Percentiles rank a stretch among this genome's conserved stretches.
Evolutionary conservation across 1,140 invertebrate species (phyloP).

Genomic region (Eumaeus atala): DNA sequence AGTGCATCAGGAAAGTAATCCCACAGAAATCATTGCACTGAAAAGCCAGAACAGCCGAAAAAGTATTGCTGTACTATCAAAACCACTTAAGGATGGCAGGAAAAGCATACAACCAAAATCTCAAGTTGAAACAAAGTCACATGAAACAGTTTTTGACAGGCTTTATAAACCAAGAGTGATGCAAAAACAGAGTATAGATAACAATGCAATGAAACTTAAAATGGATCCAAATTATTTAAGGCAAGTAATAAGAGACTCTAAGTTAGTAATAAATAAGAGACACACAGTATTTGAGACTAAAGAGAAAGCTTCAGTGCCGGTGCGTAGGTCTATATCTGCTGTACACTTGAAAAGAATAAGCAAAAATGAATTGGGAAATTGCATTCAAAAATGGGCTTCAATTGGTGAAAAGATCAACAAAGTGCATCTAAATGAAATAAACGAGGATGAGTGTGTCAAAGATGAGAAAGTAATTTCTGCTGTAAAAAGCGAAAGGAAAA

Average conservation of each 20-base stretch:
- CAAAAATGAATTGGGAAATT: constrained; percentile 51
- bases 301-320: constrained; percentile 25
- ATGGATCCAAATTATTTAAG: constrained; percentile 44
- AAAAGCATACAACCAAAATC: constrained; percentile 27
- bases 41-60: constrained; percentile 24
- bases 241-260: constrained; percentile 39
- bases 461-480: constrained; percentile 50
- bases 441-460: constrained; percentile 49
- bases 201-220: constrained; percentile 40
- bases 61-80: constrained; percentile 16
- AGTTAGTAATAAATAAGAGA: constrained; percentile 40
- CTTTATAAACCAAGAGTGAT: constrained; percentile 55
- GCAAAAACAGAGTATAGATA: constrained; percentile 29
- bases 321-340: constrained; percentile 64
- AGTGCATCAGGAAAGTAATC: constrained; percentile 11
- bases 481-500: constrained; percentile 63
- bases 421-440: constrained; percentile 43
- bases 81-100: constrained; percentile 21
- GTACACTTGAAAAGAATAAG: constrained; percentile 65
- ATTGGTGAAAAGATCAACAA: constrained; percentile 57
- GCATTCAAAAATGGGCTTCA: constrained; percentile 62
- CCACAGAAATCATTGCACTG: constrained; percentile 1
- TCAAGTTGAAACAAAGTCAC: constrained; percentile 12
- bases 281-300: constrained; percentile 35
- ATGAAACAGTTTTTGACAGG: constrained; percentile 54